phyloP scores from a whole-genome alignment of 2,888 invertebrate genomes.

The Luffia ferchaultella region DNA sequence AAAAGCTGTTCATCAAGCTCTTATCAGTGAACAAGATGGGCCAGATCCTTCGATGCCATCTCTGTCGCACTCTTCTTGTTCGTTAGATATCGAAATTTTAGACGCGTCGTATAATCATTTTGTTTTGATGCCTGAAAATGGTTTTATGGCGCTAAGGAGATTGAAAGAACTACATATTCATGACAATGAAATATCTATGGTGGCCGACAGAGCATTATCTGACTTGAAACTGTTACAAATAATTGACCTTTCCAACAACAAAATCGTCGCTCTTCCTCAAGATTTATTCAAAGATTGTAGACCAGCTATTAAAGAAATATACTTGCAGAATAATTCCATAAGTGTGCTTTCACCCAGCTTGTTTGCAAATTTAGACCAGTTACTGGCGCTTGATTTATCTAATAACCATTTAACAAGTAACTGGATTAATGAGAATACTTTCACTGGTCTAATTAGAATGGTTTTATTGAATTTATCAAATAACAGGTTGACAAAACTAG shows the following conservation, averaged over 20 bases:
- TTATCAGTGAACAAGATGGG: constrained; percentile 69
- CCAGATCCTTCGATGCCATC: constrained; percentile 44
- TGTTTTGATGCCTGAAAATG: constrained; percentile 81
- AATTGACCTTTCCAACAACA: constrained; percentile 90
- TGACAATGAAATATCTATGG: constrained; percentile 89
- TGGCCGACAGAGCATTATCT: constrained; percentile 82
- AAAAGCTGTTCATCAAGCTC: constrained; percentile 70
- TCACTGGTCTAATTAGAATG: constrained; percentile 86
- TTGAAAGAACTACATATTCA: constrained; percentile 83
- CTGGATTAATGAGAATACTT: constrained; percentile 87
- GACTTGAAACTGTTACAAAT: constrained; percentile 84
- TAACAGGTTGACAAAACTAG: constrained; percentile 82
- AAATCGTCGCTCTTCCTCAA: constrained; percentile 86
- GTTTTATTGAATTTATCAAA: constrained; percentile 87
- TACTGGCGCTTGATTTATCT: constrained; percentile 84
- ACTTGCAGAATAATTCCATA: constrained; percentile 91
- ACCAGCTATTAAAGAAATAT: constrained; percentile 84
- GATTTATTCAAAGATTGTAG: constrained; percentile 83
- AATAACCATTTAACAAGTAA: constrained; percentile 86
- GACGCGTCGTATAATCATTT: constrained; percentile 89
- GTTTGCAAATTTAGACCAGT: constrained; percentile 83
- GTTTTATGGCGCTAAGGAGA: constrained; percentile 81
- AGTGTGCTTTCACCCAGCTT: constrained; percentile 85
- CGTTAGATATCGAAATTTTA: constrained; percentile 81
- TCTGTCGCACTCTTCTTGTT: constrained; percentile 68